Conservation (phyloP, 2,888 invertebrate species). For the Buathra laborator region DNA sequence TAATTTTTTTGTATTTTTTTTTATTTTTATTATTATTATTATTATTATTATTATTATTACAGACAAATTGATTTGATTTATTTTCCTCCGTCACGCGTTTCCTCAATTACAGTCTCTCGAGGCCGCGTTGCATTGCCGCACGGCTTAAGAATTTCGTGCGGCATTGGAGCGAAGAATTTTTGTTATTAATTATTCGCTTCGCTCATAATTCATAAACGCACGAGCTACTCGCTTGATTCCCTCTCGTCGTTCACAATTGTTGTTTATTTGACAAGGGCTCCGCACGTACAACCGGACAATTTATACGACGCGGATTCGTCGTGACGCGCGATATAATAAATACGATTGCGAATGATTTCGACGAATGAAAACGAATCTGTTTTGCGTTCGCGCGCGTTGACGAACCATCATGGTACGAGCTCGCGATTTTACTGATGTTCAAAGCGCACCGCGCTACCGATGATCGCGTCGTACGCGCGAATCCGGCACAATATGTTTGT, state of each 20-base stretch:
- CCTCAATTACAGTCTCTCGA: not conserved
- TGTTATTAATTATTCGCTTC: slow-evolving; percentile 54
- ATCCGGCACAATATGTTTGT: slow-evolving; percentile 61
- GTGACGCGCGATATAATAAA: slow-evolving; percentile 54
- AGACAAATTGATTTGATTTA: not conserved
- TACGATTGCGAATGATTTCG: slow-evolving; percentile 56
- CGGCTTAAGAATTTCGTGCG: slow-evolving; percentile 26
- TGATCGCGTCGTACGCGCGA: slow-evolving; percentile 41
- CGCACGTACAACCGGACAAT: slow-evolving; percentile 45
- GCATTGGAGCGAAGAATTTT: slow-evolving; percentile 1
- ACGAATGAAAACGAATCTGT: slow-evolving; percentile 18
- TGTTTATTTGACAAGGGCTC: slow-evolving; percentile 66
- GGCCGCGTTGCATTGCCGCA: not conserved
- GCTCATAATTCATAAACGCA: not conserved
- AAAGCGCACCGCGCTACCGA: slow-evolving; percentile 62
- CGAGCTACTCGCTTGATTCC: slow-evolving; percentile 7
- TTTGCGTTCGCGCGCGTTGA: slow-evolving; percentile 17
- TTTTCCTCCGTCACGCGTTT: not conserved
- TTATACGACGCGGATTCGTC: slow-evolving; percentile 56
- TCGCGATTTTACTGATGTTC: slow-evolving; percentile 56
- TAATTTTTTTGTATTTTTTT: too few species aligned
- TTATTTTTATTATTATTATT: too few species aligned
- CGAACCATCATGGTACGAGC: slow-evolving; percentile 37
- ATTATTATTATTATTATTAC: not conserved
- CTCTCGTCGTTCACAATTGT: slow-evolving; percentile 48